phyloP scores from a whole-genome alignment of 1,140 invertebrate species.

The Diploscapter pachys region DNA sequence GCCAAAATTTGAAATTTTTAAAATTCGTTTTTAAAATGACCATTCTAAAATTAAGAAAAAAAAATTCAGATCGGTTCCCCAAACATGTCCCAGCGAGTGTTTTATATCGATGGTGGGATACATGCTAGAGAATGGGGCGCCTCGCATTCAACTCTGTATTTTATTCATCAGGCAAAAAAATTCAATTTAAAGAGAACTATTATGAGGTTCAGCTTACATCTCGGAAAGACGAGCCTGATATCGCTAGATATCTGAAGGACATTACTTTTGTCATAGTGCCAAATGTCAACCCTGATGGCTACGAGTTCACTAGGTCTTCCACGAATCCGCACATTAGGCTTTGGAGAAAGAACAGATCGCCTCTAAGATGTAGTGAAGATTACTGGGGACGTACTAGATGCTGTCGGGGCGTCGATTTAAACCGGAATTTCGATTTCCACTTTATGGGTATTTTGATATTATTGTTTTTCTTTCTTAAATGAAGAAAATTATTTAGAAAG shows the following conservation, averaged over 20 bases:
- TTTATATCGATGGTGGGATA: slow-evolving; percentile 57
- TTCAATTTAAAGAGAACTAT: not conserved
- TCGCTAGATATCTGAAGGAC: slow-evolving; percentile 56
- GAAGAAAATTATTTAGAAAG: slow-evolving; percentile 40
- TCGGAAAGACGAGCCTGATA: slow-evolving; percentile 55
- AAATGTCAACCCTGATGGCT: slow-evolving; percentile 71
- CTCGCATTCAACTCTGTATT: slow-evolving; percentile 56
- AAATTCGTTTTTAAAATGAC: not conserved
- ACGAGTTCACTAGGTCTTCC: slow-evolving; percentile 57
- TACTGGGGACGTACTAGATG: slow-evolving; percentile 47
- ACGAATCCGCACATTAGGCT: slow-evolving; percentile 57
- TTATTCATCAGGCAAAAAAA: slow-evolving; percentile 52
- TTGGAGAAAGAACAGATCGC: slow-evolving; percentile 54
- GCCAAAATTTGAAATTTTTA: slow-evolving; percentile 16
- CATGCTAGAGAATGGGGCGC: slow-evolving; percentile 56
- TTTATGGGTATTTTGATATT: slow-evolving; percentile 38
- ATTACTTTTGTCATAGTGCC: slow-evolving; percentile 68
- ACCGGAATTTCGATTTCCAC: slow-evolving; percentile 57
- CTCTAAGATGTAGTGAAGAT: slow-evolving; percentile 45
- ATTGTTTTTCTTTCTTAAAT: slow-evolving; percentile 36
- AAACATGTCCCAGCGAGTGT: slow-evolving; percentile 45
- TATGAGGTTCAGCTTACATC: slow-evolving; percentile 45
- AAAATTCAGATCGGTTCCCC: slow-evolving; percentile 50
- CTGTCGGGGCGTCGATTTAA: slow-evolving; percentile 51
- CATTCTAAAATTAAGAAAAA: slow-evolving; percentile 2